phyloP scores from a whole-genome alignment of 2,797 vertebrate genomes.

The Anisognathus igniventris region DNA sequence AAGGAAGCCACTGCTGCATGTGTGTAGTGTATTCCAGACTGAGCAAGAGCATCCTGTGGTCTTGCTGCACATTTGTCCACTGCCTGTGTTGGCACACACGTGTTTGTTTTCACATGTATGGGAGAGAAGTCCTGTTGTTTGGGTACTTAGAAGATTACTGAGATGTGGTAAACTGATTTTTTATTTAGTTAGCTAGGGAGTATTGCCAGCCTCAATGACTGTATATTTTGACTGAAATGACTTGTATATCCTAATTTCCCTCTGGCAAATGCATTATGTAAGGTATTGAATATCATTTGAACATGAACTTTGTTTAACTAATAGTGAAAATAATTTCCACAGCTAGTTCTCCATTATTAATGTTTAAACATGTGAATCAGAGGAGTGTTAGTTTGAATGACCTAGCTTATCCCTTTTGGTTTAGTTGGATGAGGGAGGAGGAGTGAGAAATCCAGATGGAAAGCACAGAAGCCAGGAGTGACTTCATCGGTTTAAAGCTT shows the following conservation, averaged over 20 bases:
- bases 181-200: background rate
- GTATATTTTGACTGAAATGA: background rate
- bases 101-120: background rate
- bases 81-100: background rate
- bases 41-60: background rate
- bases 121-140: background rate
- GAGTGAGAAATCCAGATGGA: background rate
- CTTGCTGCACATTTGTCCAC: background rate
- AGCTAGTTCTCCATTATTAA: background rate
- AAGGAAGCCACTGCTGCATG: background rate
- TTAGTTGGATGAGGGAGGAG: background rate
- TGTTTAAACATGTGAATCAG: background rate
- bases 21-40: rapidly evolving
- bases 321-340: background rate
- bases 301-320: background rate
- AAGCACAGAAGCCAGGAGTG: background rate
- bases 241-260: background rate
- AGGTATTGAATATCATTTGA: background rate
- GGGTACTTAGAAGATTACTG: background rate
- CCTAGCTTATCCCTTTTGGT: background rate
- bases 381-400: background rate
- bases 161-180: background rate
- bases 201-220: background rate
- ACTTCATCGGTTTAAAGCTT: background rate
- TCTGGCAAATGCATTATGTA: background rate